Percentiles rank a stretch among this genome's conserved stretches.
Conservation (phyloP, 2,888 invertebrate genomes). For the Drosophila tanythrix region DNA sequence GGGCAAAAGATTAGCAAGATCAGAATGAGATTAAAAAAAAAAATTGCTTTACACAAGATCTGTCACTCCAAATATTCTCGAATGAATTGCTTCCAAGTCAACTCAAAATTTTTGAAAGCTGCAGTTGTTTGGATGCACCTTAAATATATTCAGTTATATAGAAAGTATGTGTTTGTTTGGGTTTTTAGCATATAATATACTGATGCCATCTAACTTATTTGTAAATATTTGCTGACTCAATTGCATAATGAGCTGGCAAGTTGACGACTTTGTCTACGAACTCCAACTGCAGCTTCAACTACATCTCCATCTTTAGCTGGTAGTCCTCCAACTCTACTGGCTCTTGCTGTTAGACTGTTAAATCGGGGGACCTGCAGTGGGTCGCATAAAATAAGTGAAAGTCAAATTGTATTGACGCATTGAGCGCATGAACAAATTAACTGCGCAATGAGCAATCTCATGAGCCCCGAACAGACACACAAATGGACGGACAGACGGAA, state of each 20-base stretch:
- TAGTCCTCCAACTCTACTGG: conserved; percentile 31
- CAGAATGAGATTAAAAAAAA: neutral
- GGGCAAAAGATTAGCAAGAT: neutral
- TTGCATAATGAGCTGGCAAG: conserved; percentile 61
- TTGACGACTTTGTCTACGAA: conserved; percentile 46
- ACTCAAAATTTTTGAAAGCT: neutral
- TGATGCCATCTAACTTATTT: conserved; percentile 32
- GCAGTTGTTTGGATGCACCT: neutral
- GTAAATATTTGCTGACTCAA: conserved; percentile 57
- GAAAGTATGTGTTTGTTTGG: conserved; percentile 13
- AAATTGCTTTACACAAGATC: neutral
- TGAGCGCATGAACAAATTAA: conserved; percentile 79
- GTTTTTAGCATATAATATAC: conserved; percentile 12
- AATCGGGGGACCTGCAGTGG: conserved; percentile 56
- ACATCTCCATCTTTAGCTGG: conserved; percentile 41
- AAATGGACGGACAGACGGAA: conserved; percentile 12
- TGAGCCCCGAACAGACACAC: conserved; percentile 25
- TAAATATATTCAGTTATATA: neutral
- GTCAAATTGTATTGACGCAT: conserved; percentile 81
- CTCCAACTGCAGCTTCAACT: conserved; percentile 11
- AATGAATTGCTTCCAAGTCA: neutral
- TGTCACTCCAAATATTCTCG: neutral
- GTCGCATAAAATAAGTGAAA: conserved; percentile 75
- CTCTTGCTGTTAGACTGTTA: conserved; percentile 17
- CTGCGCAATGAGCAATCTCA: conserved; percentile 77